Base-by-base conservation (phyloP, 1,140 invertebrate species). In the Triops cancriformis region DNA sequence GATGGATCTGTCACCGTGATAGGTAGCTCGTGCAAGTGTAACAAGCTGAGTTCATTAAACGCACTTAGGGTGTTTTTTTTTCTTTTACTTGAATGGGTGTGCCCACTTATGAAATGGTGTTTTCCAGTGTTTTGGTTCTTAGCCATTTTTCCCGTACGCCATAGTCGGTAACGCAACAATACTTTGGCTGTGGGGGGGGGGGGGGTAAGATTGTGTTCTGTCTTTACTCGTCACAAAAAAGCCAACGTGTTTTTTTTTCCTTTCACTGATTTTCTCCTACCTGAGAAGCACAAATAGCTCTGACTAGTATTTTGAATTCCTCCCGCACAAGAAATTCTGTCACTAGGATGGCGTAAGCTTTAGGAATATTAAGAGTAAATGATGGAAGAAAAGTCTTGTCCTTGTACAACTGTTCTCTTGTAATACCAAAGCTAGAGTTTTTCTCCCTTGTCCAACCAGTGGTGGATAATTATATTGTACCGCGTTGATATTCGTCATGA, bases 401-500 rank as follows among this genome's bases (percentile, higher is more conserved):
- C 51, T 23, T 64, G 23, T 64, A n/a, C 23, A 64, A 64, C 51
- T 64, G 51, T 64, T 14, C 51, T 64, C 51, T 18, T 64, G 51
- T 64, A 12, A 64, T 64, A 64, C 51, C 51, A 64, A 64, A 64
- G 51, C 51, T 64, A 64, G 51, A 23, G 51, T 5, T 64, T 37
- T 37, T 37, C 7, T 37, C 31, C 51, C n/a, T n/a, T 64, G 51
- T 64, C 51, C 31, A 37, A 18, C 51, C 9, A 64, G 51, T 64
- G 31, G 51, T 64, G 51, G 51, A 64, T 64, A 64, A 37, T 37
- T 37, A 37, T 64, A n/a, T 23, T 64, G 51, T 64, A 64, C 51
- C 51, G 51, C 51, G 51, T 64, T 64, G 51, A 64, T 64, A 64
- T 64, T 64, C 51, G 51, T 64, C 51, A 64, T 18, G 51, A 64